phyloP scores from a whole-genome alignment of 2,888 invertebrate genomes.

The Apodemia zela region DNA sequence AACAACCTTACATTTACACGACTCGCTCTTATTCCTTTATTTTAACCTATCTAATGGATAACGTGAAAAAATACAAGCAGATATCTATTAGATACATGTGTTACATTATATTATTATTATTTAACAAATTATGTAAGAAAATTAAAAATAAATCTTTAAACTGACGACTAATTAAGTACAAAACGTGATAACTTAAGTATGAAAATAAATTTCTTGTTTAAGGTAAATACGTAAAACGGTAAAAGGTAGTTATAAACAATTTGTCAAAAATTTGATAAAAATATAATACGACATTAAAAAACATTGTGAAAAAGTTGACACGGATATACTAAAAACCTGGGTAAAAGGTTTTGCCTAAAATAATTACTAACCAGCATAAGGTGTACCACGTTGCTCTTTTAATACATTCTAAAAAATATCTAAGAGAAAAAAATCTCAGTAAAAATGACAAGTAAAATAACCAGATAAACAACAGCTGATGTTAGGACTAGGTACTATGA shows the following conservation, averaged over 20 bases:
- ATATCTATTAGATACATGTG: constrained; percentile 6
- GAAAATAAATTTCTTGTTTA: background rate
- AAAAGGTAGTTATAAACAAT: background rate
- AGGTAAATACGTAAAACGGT: background rate
- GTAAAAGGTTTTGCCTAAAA: too few relatives aligned
- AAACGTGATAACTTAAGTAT: background rate
- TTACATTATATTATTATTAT: constrained; percentile 1
- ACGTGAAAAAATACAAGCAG: constrained; percentile 30
- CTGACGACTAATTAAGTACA: background rate
- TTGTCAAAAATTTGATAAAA: too few relatives aligned
- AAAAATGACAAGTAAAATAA: too few relatives aligned
- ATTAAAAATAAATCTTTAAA: background rate
- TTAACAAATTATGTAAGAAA: constrained; percentile 1
- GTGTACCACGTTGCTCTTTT: too few relatives aligned
- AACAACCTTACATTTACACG: constrained; percentile 66
- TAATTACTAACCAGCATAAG: too few relatives aligned
- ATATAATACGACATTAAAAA: too few relatives aligned
- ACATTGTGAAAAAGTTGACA: too few relatives aligned
- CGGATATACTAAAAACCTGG: too few relatives aligned
- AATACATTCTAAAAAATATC: background rate
- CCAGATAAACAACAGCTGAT: constrained; percentile 14
- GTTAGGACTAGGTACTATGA: constrained; percentile 20
- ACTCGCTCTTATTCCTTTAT: constrained; percentile 21
- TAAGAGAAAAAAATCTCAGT: background rate
- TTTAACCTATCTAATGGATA: constrained; percentile 18